Evolutionary conservation across 2,113 vertebrate genomes (phyloP), one percentile per base, ranked within the genome.

Genomic region (Rhinogobius similis): DNA sequence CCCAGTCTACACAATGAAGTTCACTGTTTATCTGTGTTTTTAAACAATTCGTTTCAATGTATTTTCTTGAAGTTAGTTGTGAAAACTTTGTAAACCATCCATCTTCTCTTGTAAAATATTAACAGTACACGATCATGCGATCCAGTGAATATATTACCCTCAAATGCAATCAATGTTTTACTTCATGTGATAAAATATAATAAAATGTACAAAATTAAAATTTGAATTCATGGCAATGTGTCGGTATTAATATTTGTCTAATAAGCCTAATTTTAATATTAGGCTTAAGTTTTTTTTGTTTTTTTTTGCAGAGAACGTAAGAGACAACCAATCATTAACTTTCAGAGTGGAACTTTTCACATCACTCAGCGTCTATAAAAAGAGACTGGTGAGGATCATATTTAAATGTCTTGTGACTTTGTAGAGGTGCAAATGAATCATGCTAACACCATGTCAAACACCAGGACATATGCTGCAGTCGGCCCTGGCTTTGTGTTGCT

Each of bases 351-450:
- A 46, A 75, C 20, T 52, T 59, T 44, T 14, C 44, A 43, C 24
- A 12, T 76, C 76, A 76, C 79, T 79, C 59, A 71, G 46, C 41
- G 16, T 18, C 39, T 68, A 66, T 59, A 56, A 70, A 78, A 65
- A 8, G 18, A n/a, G 59, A 72, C 74, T 65, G 46, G 65, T 41
- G 69, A 44, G 38, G 55, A 66, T 71, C 41, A 85, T 82, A 83
- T 29, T 74, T 65, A 81, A 86, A 77, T 65, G 74, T 72, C 41
- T 48, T 68, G 76, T 48, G 63, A 67, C 53, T 82, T 84, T 48
- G 32, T 10, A 66, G 48, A 73, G 77, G 81, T 85, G 66, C 59
- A 76, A 87, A 82, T 86, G 64, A 87, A 74, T 73, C 65, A 74
- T 64, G 65, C 69, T 76, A 78, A 84, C 76, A 71, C 66, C 20